Evolutionary conservation across 2,113 vertebrate genomes (phyloP).

Genomic region (Thermophis baileyi): DNA sequence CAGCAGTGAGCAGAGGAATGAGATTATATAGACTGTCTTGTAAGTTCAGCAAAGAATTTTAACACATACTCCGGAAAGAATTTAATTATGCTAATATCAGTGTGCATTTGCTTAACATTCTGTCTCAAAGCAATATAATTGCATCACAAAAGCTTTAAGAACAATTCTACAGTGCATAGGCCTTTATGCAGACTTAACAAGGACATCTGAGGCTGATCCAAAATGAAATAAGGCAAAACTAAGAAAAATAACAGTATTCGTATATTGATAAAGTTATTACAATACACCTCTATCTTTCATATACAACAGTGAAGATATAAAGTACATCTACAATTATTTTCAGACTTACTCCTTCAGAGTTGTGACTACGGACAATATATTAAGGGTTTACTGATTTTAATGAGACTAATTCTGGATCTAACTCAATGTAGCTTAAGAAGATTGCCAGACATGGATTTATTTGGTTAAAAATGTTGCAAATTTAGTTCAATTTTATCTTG

Average conservation of each 20-base stretch:
- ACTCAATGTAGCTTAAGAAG: not conserved
- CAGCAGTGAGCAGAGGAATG: conserved; percentile 33
- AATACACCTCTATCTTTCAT: not conserved
- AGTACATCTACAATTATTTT: not conserved
- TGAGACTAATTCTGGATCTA: not conserved
- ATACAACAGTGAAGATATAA: not conserved
- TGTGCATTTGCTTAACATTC: conserved; percentile 1
- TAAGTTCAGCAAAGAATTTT: conserved; percentile 40
- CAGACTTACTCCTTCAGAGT: not conserved
- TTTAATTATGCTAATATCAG: conserved; percentile 7
- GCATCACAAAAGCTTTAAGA: not conserved
- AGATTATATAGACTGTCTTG: conserved; percentile 8
- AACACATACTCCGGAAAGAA: not conserved
- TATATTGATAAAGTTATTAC: not conserved
- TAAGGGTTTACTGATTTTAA: not conserved
- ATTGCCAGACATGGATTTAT: not conserved
- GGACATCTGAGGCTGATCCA: not conserved
- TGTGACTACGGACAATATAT: not conserved
- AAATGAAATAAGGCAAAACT: not conserved
- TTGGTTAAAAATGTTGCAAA: not conserved
- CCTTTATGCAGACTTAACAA: not conserved
- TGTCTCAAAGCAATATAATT: conserved; percentile 5
- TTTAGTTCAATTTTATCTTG: not conserved
- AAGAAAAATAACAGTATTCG: not conserved
- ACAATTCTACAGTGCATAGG: not conserved